Conservation (phyloP, 2,888 invertebrate species). For the Xanthia togata region DNA sequence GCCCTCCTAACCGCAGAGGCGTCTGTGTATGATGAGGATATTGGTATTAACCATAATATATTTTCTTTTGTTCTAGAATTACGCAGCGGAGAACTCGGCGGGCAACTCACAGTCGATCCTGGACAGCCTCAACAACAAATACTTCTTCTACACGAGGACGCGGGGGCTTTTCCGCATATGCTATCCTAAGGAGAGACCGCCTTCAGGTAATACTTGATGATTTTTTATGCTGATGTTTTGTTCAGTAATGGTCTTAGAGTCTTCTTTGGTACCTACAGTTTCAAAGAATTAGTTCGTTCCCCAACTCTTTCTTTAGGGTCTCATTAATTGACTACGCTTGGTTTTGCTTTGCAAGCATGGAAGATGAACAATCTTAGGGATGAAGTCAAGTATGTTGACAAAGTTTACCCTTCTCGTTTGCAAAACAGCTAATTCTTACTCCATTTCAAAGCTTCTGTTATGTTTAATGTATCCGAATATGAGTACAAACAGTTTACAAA, state of each 20-base stretch:
- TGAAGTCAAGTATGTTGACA: neutral
- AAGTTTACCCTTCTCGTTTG: neutral
- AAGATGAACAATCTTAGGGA: neutral
- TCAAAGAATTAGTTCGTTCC: neutral
- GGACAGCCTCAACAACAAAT: slow-evolving; percentile 95
- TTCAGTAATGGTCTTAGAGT: neutral
- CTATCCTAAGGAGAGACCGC: slow-evolving; percentile 97
- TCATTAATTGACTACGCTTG: neutral
- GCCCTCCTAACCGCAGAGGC: neutral
- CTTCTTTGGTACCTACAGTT: neutral
- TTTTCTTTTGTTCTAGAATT: slow-evolving; percentile 90
- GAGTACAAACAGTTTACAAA: neutral
- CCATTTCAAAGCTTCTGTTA: neutral
- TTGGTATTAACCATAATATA: neutral
- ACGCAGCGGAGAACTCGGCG: slow-evolving; percentile 93
- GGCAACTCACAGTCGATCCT: slow-evolving; percentile 92
- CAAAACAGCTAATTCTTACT: neutral
- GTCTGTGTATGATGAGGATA: too few relatives aligned
- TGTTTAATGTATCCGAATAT: too few relatives aligned
- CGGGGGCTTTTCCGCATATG: slow-evolving; percentile 98
- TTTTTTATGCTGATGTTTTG: neutral
- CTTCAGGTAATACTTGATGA: slow-evolving; percentile 91
- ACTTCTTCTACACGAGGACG: slow-evolving; percentile 97
- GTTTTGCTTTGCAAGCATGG: neutral
- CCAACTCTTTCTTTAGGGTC: neutral